Conservation (phyloP, 2,113 vertebrate genomes). For the Puffinus mauretanicus region DNA sequence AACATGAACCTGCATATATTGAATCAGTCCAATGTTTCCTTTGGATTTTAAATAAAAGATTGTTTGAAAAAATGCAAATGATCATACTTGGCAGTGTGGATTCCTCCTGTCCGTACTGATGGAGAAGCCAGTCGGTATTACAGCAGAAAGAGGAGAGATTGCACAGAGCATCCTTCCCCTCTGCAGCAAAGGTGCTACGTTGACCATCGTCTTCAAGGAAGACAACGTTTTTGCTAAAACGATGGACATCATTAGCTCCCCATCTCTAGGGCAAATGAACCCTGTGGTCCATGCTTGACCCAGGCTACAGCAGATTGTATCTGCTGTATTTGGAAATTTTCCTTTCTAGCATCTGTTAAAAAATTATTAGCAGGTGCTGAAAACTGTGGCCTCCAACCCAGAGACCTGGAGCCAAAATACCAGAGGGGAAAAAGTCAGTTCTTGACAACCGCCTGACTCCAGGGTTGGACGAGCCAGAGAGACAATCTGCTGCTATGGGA, state of each 20-base stretch:
- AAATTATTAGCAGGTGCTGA: constrained; percentile 65
- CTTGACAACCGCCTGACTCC: constrained; percentile 47
- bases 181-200: not conserved
- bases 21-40: not conserved
- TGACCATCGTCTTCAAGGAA: not conserved
- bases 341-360: constrained; percentile 58
- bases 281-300: not conserved
- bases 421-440: constrained; percentile 38
- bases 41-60: not conserved
- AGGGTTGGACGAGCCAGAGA: constrained; percentile 10
- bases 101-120: not conserved
- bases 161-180: not conserved
- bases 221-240: not conserved
- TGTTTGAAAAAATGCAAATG: not conserved
- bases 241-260: not conserved
- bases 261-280: constrained; percentile 15
- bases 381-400: constrained; percentile 12
- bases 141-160: not conserved
- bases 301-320: constrained; percentile 34
- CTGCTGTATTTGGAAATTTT: constrained; percentile 27
- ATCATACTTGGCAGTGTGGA: not conserved
- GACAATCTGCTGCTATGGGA: constrained; percentile 54
- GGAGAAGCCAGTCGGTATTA: fast-evolving
- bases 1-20: not conserved
- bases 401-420: constrained; percentile 54